A percentile compares a stretch with the other conserved stretches of the same genome.
Conservation (phyloP, 2,888 invertebrate genomes). For the Ypsolopha scabrella region DNA sequence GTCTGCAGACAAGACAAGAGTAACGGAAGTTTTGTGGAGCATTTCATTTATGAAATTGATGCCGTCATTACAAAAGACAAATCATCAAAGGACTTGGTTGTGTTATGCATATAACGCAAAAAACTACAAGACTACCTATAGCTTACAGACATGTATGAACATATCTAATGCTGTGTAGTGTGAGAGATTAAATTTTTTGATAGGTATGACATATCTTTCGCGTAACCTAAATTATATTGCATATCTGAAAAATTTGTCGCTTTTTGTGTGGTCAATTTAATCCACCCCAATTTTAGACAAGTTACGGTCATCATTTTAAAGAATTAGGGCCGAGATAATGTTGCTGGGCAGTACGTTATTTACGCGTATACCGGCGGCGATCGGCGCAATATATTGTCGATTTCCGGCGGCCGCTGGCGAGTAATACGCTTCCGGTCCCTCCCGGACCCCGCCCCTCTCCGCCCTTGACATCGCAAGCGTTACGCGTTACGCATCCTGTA, state of each 20-base stretch:
- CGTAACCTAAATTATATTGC: not conserved
- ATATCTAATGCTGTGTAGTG: not conserved
- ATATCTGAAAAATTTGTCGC: not conserved
- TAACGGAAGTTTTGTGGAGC: not conserved
- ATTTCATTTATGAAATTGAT: not conserved
- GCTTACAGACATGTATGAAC: too few relatives aligned
- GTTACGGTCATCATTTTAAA: too few relatives aligned
- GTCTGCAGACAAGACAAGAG: too few relatives aligned
- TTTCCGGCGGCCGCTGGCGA: slow-evolving; percentile 60
- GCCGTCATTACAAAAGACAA: too few relatives aligned
- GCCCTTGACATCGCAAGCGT: slow-evolving; percentile 13
- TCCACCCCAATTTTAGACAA: too few relatives aligned
- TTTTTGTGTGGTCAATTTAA: too few relatives aligned
- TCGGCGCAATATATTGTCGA: slow-evolving; percentile 17
- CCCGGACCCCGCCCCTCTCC: slow-evolving; percentile 30
- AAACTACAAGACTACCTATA: too few relatives aligned
- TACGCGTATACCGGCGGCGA: slow-evolving; percentile 28
- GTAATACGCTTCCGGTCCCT: slow-evolving; percentile 63
- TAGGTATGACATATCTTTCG: not conserved
- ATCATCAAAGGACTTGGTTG: too few relatives aligned
- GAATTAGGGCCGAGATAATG: not conserved
- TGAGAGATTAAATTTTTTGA: not conserved
- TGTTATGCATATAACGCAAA: too few relatives aligned
- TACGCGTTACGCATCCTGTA: slow-evolving; percentile 14
- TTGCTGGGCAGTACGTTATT: slow-evolving; percentile 23